Percentiles rank a stretch among this genome's conserved stretches.
These are phyloP conservation scores for Acromyrmex charruanus DNA, from an alignment of 1,140 invertebrate species.

Conservation along the genomic window DNA sequence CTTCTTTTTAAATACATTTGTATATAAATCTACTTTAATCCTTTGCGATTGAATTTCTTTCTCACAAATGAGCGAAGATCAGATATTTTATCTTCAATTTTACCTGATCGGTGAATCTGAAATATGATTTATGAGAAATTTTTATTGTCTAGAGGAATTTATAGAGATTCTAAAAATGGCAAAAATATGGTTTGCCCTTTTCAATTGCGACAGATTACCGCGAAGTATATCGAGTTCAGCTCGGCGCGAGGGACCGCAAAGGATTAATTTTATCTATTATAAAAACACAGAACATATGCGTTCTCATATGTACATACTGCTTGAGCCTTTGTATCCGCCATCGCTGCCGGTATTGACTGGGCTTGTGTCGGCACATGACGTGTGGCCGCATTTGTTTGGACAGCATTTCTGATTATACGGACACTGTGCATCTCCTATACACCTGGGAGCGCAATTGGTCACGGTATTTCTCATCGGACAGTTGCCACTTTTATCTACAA, in stretches of 20 bases:
- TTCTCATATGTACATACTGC: conserved; percentile 67
- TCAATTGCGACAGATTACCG: not conserved
- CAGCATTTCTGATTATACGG: conserved; percentile 89
- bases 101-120: not conserved
- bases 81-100: not conserved
- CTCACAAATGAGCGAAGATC: not conserved
- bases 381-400: conserved; percentile 89
- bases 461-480: conserved; percentile 89
- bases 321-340: conserved; percentile 78
- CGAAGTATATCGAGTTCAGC: not conserved
- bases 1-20: not conserved
- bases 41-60: not conserved
- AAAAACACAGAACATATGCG: conserved; percentile 28
- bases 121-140: not conserved
- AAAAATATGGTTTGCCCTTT: not conserved
- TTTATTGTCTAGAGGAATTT: not conserved
- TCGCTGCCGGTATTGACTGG: conserved; percentile 81
- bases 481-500: conserved; percentile 82
- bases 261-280: no score
- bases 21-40: not conserved
- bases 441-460: conserved; percentile 89
- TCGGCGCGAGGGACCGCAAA: not conserved
- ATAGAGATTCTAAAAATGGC: not conserved
- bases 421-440: conserved; percentile 89
- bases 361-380: conserved; percentile 88